phyloP scores from a whole-genome alignment of 2,113 vertebrate genomes.

The Elgaria multicarinata region DNA sequence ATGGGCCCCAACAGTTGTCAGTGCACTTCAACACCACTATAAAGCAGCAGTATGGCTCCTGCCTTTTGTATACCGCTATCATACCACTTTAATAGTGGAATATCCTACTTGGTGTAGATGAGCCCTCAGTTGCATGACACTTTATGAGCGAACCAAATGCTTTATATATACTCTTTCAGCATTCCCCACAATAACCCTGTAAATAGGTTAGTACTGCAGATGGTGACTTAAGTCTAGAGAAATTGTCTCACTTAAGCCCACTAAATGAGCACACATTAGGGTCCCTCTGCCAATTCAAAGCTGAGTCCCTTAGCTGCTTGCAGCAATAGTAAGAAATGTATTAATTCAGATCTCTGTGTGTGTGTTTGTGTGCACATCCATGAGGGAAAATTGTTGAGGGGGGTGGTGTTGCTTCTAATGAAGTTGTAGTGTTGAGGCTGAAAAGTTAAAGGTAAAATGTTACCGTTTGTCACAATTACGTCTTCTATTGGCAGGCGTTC shows the following conservation, averaged over 20 bases:
- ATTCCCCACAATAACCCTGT: not conserved
- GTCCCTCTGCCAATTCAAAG: not conserved
- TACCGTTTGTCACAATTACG: constrained; percentile 87
- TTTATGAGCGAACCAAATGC: too few relatives aligned
- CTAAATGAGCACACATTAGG: not conserved
- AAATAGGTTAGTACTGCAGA: too few relatives aligned
- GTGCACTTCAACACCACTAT: too few relatives aligned
- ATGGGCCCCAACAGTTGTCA: too few relatives aligned
- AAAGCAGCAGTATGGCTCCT: too few relatives aligned
- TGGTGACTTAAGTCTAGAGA: not conserved
- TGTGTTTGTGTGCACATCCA: not conserved
- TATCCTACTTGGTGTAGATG: too few relatives aligned
- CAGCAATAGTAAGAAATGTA: not conserved
- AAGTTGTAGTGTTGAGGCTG: constrained; percentile 65
- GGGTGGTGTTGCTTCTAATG: constrained; percentile 57
- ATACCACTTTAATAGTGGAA: too few relatives aligned
- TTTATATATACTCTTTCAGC: not conserved
- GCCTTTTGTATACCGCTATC: too few relatives aligned
- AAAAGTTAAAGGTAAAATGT: constrained; percentile 84
- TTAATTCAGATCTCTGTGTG: not conserved
- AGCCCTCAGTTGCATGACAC: too few relatives aligned
- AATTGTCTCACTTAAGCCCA: not conserved
- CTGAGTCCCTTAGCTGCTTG: not conserved
- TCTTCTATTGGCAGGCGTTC: constrained; percentile 85
- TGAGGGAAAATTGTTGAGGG: not conserved